Percentiles rank a stretch among this genome's conserved stretches.
phyloP scores from a whole-genome alignment of 2,888 invertebrate genomes.

The Leptura quadrifasciata region DNA sequence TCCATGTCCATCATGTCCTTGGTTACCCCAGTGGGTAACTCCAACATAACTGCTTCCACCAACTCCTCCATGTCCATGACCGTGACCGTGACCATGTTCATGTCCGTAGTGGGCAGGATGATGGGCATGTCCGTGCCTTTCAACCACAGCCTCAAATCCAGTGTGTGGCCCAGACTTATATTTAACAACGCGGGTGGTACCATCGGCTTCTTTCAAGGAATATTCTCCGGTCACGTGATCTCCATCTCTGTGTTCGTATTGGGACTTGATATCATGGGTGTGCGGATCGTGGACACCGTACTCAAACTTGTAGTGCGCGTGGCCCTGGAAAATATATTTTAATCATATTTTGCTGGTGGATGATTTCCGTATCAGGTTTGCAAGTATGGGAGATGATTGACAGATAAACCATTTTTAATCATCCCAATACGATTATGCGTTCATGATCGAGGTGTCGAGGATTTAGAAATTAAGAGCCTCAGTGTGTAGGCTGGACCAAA shows the following conservation, averaged over 20 bases:
- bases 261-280: conserved; percentile 70
- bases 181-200: conserved; percentile 70
- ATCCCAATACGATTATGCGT: no score
- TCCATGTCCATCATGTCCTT: conserved; percentile 44
- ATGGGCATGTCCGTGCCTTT: conserved; percentile 13
- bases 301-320: conserved; percentile 65
- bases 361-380: no score
- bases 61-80: conserved; percentile 61
- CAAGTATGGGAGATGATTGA: no score
- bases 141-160: conserved; percentile 30
- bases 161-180: conserved; percentile 58
- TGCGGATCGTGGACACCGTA: conserved; percentile 71
- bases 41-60: conserved; percentile 65
- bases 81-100: neutral
- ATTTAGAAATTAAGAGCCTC: no score
- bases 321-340: conserved; percentile 2
- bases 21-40: conserved; percentile 59
- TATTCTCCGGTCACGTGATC: conserved; percentile 70
- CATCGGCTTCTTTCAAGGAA: conserved; percentile 70
- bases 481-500: no score
- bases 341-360: no score
- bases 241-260: conserved; percentile 70
- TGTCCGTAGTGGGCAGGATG: conserved; percentile 12
- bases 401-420: no score
- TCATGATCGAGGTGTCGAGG: no score